A percentile compares a stretch with the other conserved stretches of the same genome.
phyloP scores from a whole-genome alignment of 2,113 vertebrate species.

The Scolopax mira region DNA sequence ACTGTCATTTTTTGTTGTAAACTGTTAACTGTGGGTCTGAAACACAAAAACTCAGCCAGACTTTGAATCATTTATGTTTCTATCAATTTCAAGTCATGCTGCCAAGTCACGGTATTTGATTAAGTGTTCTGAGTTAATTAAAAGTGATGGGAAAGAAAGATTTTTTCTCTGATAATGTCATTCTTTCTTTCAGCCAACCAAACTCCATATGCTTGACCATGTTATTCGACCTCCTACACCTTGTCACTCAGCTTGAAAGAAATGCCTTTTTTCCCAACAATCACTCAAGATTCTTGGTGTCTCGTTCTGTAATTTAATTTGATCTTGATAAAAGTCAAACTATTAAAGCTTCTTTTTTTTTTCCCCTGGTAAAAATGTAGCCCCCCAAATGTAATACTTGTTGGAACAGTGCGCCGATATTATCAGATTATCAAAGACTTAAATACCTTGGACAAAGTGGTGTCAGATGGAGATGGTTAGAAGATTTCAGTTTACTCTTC shows the following conservation, averaged over 20 bases:
- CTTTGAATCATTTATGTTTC: background rate
- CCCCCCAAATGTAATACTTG: background rate
- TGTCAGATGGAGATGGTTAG: background rate
- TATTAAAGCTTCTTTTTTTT: background rate
- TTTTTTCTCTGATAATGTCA: background rate
- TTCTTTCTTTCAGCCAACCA: background rate
- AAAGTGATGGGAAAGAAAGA: background rate
- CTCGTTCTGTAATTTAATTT: conserved; percentile 18
- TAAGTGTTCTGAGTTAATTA: conserved; percentile 16
- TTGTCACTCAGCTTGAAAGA: conserved; percentile 6
- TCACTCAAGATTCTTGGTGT: background rate
- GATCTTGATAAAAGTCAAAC: background rate
- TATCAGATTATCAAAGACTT: background rate
- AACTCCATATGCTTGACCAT: conserved; percentile 1
- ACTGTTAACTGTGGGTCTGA: background rate
- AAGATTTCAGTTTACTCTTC: background rate
- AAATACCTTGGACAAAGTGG: background rate
- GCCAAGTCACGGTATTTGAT: background rate
- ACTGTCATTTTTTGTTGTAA: background rate
- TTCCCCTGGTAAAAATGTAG: background rate
- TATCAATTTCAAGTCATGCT: background rate
- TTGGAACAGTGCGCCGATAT: background rate
- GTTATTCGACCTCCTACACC: background rate
- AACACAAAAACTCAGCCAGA: background rate
- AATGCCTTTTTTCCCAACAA: background rate